Evolutionary conservation across 2,888 invertebrate species (phyloP).

Genomic region (Drosophila melanosoma): DNA sequence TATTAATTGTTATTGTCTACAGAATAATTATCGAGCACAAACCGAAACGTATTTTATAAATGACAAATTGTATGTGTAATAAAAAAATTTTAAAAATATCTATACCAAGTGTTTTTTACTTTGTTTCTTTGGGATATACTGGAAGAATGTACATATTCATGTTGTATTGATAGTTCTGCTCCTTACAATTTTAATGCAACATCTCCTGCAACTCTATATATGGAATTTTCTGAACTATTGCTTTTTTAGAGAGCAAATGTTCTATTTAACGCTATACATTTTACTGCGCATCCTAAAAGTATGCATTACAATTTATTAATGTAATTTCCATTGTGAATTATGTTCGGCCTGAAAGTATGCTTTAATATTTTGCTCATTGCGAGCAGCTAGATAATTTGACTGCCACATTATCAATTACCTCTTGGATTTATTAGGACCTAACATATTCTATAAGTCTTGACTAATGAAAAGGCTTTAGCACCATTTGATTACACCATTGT

Average conservation of each 20-base stretch:
- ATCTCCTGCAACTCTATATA: not conserved
- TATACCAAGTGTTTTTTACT: not conserved
- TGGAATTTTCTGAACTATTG: not conserved
- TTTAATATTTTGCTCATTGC: not conserved
- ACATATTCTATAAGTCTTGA: not conserved
- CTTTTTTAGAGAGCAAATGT: not conserved
- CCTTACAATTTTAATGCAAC: not conserved
- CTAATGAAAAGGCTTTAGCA: not conserved
- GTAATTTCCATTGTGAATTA: not conserved
- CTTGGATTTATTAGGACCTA: not conserved
- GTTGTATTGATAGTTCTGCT: not conserved
- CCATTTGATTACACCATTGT: not conserved
- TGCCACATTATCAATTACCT: not conserved
- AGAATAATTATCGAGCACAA: conserved; percentile 47
- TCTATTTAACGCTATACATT: not conserved
- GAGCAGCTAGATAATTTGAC: not conserved
- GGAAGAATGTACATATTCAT: no score
- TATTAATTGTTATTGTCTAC: conserved; percentile 49
- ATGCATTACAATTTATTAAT: fast-evolving
- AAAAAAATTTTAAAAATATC: conserved; percentile 58
- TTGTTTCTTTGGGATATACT: not conserved
- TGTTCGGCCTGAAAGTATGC: not conserved
- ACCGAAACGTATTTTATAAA: conserved; percentile 53
- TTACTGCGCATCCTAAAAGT: not conserved
- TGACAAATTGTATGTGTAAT: conserved; percentile 73